Evolutionary conservation across 2,797 vertebrate species (phyloP), one percentile per base, ranked within the genome.

Genomic region (Xiphorhynchus erythropygius): DNA sequence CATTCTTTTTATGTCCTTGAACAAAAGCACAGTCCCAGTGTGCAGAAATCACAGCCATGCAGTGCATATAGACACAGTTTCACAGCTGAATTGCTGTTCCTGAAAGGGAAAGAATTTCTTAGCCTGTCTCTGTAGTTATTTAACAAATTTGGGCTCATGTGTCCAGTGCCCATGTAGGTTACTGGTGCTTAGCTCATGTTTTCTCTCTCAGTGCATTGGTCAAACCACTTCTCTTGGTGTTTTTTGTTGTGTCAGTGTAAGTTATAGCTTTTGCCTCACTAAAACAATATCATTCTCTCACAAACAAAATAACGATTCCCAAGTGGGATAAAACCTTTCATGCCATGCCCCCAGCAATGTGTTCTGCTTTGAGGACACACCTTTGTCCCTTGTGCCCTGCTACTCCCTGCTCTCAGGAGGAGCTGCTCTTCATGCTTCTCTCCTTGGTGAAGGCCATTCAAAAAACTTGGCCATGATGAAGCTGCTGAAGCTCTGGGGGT

Each of bases 271-370:
- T 65, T 53, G 3, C 21, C 9, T 71, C 3, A 9, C 57, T 69
- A 19, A 37, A 59, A 76, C 19, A 12, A 15, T 41, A 28, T 13
- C 7, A 2, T 47, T 68, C 25, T 69, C 24, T 84, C 10, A 21
- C 25, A 4, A 32, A 17, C 13, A 22, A 64, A 79, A 24, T 37
- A 4, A 13, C 35, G 37, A 19, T 64, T 68, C 21, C 18, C 23
- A 57, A 56, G 21, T n/a, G 18, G 18, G 42, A 27, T 62, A 37
- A 64, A 68, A 44, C 11, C 6, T 70, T 71, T 63, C 2, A 4
- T 1, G 5, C 12, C 15, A n/a, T 8, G 5, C 10, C 27, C 7
- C 5, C 13, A 12, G 24, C 27, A 52, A 5, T 2, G 1, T 23
- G 10, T 53, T 73, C 11, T 17, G 1, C 42, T 93, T 88, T 32